Evolutionary conservation across 2,113 vertebrate species (phyloP).

Genomic region (Sapajus apella): DNA sequence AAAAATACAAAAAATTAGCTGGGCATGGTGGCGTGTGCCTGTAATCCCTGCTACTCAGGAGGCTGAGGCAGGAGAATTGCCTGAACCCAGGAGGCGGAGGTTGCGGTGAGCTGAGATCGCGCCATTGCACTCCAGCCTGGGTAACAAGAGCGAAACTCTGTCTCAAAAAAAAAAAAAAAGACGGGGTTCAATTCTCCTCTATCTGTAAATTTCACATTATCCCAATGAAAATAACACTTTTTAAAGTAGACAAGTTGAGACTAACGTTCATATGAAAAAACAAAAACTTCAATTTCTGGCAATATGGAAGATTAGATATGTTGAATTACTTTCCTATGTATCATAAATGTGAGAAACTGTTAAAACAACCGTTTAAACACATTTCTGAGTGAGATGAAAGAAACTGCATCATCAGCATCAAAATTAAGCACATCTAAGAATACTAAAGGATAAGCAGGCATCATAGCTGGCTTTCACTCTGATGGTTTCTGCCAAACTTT

Average conservation of each 20-base stretch:
- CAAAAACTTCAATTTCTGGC: neutral
- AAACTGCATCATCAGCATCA: neutral
- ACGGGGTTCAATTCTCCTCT: neutral
- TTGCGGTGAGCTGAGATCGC: no score
- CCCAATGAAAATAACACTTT: neutral
- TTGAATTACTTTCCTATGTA: neutral
- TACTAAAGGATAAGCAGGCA: neutral
- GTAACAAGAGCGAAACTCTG: no score
- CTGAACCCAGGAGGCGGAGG: no score
- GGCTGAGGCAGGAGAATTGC: no score
- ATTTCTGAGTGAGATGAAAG: neutral
- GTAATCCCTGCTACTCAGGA: no score
- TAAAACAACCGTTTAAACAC: neutral
- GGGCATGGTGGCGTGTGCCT: no score
- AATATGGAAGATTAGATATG: neutral
- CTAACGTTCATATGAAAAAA: neutral
- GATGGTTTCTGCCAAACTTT: neutral
- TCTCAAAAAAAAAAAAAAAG: no score
- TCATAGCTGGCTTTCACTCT: neutral
- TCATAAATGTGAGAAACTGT: neutral
- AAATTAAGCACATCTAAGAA: neutral
- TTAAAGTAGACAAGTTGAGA: neutral
- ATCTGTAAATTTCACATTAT: neutral
- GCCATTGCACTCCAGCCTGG: no score
- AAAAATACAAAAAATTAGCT: no score